These are phyloP conservation scores for Melieria omissa DNA, from an alignment of 2,888 invertebrate genomes.

Conservation along the genomic window DNA sequence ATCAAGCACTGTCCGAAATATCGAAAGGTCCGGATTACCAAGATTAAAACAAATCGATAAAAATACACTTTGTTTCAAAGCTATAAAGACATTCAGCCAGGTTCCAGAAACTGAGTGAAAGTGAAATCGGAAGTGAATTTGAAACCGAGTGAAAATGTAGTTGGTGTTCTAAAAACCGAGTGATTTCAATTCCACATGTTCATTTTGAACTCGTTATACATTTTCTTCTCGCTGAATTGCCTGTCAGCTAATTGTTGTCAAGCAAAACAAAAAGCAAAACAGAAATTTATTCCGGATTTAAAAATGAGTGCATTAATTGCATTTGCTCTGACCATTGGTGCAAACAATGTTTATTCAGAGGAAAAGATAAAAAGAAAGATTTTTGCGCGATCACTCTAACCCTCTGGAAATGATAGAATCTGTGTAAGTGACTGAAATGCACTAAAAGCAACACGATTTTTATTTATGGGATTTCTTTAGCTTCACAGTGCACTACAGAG, in stretches of 20 bases:
- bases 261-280: too few species aligned
- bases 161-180: slow-evolving; percentile 9
- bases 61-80: too few species aligned
- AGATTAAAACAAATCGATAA: too few species aligned
- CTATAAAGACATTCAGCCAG: slow-evolving; percentile 1
- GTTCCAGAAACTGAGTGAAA: slow-evolving; percentile 2
- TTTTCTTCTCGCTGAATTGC: too few species aligned
- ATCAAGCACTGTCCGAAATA: too few species aligned
- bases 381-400: too few species aligned
- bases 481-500: too few species aligned
- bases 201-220: slow-evolving; percentile 3
- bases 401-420: too few species aligned
- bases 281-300: not conserved
- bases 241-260: slow-evolving; percentile 21
- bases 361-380: not conserved
- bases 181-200: slow-evolving; percentile 2
- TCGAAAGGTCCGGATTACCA: too few species aligned
- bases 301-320: slow-evolving; percentile 2
- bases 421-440: too few species aligned
- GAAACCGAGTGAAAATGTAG: not conserved
- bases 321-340: slow-evolving; percentile 1
- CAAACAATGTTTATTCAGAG: slow-evolving; percentile 1
- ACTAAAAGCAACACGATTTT: too few species aligned
- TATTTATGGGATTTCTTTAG: too few species aligned
- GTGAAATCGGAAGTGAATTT: slow-evolving; percentile 5